Base-by-base conservation (phyloP, 92 coral and sea anemone genomes). In the Virgularia gustaviana region DNA sequence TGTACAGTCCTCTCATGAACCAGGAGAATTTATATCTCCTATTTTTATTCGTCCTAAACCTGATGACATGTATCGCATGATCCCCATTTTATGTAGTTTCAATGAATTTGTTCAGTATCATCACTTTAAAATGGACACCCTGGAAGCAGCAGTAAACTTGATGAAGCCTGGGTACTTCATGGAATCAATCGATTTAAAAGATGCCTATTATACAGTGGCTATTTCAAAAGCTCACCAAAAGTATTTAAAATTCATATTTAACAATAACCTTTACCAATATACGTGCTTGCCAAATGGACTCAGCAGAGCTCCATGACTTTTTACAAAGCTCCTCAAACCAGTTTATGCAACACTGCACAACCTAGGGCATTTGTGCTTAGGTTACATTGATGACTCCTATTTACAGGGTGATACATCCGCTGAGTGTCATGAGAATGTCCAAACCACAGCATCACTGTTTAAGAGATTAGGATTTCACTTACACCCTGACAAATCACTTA, bases 261-360 rank as follows among this genome's bases (percentile, higher is more conserved):
- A 8, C 30, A 23, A 23, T 23, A 30, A 23, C 30, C 31, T 54
- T 19, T 54, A 1, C 60, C 60, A 9, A n/a, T n/a, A n/a, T n/a
- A n/a, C n/a, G n/a, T n/a, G n/a, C n/a, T n/a, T n/a, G n/a, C n/a
- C n/a, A n/a, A 54, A 23, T 30, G 22, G 60, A 15, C 60, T 54
- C 30, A 54, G 31, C 13, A 54, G 28, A 4, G 30, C 31, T 54
- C 31, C 60, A 1, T 6, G 60, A 2, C 24, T 54, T 6, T 54
- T 54, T 54, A 54, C 60, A 3, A 54, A 54, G 30, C 24, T 54
- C 13, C 10, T 54, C 31, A 54, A 54, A n/a, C 60, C 60, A 54
- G 60, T 54, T 30, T 54, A 23, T 22, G 60, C 60, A 13, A n/a
- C 31, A n/a, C 30, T 54, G 22, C 60, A 9, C 30, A 23, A 54